Evolutionary conservation across 2,888 invertebrate species (phyloP), one percentile per base, ranked within the genome.

Genomic region (Notocelia uddmanniana): DNA sequence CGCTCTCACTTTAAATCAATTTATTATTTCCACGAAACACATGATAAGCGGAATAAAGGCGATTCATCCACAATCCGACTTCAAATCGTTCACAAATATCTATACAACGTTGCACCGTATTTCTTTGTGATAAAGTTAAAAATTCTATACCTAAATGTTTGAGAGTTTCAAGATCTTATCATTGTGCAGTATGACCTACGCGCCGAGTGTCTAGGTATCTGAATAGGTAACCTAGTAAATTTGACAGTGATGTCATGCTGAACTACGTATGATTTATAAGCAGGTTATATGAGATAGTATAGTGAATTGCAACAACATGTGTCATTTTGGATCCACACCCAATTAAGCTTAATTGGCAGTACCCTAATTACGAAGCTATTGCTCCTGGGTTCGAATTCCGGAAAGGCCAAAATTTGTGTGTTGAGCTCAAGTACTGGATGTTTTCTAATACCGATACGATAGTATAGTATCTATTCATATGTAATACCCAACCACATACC

Each of bases 171-270:
- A 10, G 5, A 60, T 23, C 19, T 62, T 50, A 62, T 62, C 62
- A 62, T 45, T n/a, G n/a, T n/a, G n/a, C 26, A n/a, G n/a, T n/a
- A 62, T 62, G 62, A 31, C 62, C 48, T 50, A 19, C 58, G 34
- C n/a, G n/a, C n/a, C 60, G 48, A 48, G 11, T 11, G 9, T 11
- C 45, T 62, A 62, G 62, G 62, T 62, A 45, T 45, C n/a, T 57
- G 59, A 69, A 67, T 75, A 66, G 69, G 68, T 70, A n/a, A n/a
- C 45, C 8, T 74, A 76, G 76, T 78, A 74, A 74, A 75, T 79
- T 77, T 75, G 75, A n/a, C 75, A 74, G 76, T 77, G 76, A 77
- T 50, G 68, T 52, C 37, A 66, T 41, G 15, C n/a, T 58, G 5
- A 58, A 19, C 5, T 13, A 19, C n/a, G n/a, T n/a, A n/a, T n/a